These are phyloP conservation scores for Leucozona laternaria DNA, from an alignment of 2,888 invertebrate genomes.

Conservation along the genomic window DNA sequence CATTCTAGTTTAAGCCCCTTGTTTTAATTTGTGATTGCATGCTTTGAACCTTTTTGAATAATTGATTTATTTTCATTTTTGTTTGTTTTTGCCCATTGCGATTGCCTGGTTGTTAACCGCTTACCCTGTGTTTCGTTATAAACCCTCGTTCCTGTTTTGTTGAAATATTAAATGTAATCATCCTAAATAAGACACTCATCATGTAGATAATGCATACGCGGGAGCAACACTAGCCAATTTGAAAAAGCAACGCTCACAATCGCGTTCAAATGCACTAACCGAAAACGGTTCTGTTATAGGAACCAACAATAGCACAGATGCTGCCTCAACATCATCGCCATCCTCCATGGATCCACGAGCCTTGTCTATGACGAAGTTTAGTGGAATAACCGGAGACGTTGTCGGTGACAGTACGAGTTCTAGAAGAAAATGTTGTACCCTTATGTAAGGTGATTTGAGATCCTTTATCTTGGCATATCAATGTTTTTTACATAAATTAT, in stretches of 20 bases:
- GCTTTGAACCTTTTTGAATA: slow-evolving; percentile 28
- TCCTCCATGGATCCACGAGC: slow-evolving; percentile 79
- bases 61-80: slow-evolving; percentile 49
- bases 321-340: slow-evolving; percentile 79
- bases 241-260: slow-evolving; percentile 95
- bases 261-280: slow-evolving; percentile 85
- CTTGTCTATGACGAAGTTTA: slow-evolving; percentile 85
- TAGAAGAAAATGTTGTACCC: slow-evolving; percentile 89
- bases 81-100: slow-evolving; percentile 20
- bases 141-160: slow-evolving; percentile 44
- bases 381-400: slow-evolving; percentile 91
- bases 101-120: slow-evolving; percentile 45
- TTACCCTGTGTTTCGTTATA: slow-evolving; percentile 43
- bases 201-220: slow-evolving; percentile 78
- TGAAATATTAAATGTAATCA: slow-evolving; percentile 48
- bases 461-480: slow-evolving; percentile 58
- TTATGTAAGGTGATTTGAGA: slow-evolving; percentile 86
- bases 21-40: slow-evolving; percentile 29
- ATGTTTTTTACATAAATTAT: slow-evolving; percentile 42
- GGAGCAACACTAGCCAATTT: slow-evolving; percentile 92
- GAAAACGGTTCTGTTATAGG: slow-evolving; percentile 84
- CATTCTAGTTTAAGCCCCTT: slow-evolving; percentile 13
- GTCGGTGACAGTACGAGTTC: slow-evolving; percentile 89
- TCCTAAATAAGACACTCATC: slow-evolving; percentile 78
- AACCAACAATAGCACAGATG: slow-evolving; percentile 80